Evolutionary conservation across 1,140 invertebrate genomes (phyloP).

Genomic region (Sitodiplosis mosellana): DNA sequence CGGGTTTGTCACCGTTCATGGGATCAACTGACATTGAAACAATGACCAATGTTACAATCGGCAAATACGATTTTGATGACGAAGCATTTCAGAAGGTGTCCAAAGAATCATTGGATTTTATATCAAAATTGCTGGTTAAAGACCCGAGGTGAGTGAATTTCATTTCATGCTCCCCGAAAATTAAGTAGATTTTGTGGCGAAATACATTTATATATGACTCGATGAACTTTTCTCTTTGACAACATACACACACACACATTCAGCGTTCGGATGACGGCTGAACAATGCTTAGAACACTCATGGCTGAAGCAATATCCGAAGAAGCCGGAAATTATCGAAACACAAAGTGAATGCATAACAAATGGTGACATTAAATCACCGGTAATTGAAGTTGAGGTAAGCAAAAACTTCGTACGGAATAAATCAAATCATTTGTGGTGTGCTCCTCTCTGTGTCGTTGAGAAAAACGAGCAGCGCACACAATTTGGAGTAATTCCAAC

Average conservation of each 20-base stretch:
- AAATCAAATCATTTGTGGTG: too few species aligned
- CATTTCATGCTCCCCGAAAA: neutral
- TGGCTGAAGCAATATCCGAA: slow-evolving; percentile 41
- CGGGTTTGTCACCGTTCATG: slow-evolving; percentile 95
- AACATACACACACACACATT: slow-evolving; percentile 17
- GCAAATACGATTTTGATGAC: slow-evolving; percentile 90
- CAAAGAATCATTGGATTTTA: slow-evolving; percentile 84
- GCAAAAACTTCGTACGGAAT: too few species aligned
- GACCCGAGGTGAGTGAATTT: slow-evolving; percentile 63
- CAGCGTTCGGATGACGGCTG: slow-evolving; percentile 54
- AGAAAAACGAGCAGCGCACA: too few species aligned
- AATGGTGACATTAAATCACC: slow-evolving; percentile 6
- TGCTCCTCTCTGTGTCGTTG: too few species aligned
- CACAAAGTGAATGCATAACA: slow-evolving; percentile 9
- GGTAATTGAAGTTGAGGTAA: slow-evolving; percentile 9
- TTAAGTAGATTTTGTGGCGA: neutral
- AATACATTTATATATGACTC: too few species aligned
- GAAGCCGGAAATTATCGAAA: slow-evolving; percentile 8
- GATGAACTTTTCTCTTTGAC: neutral
- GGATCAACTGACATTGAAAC: slow-evolving; percentile 93
- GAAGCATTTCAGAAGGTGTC: slow-evolving; percentile 85
- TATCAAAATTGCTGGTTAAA: slow-evolving; percentile 68
- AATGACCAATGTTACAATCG: slow-evolving; percentile 90
- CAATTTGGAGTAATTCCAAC: too few species aligned
- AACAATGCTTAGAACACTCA: slow-evolving; percentile 50